Conservation (phyloP, 2,888 invertebrate species). For the Toxonevra muliebris region DNA sequence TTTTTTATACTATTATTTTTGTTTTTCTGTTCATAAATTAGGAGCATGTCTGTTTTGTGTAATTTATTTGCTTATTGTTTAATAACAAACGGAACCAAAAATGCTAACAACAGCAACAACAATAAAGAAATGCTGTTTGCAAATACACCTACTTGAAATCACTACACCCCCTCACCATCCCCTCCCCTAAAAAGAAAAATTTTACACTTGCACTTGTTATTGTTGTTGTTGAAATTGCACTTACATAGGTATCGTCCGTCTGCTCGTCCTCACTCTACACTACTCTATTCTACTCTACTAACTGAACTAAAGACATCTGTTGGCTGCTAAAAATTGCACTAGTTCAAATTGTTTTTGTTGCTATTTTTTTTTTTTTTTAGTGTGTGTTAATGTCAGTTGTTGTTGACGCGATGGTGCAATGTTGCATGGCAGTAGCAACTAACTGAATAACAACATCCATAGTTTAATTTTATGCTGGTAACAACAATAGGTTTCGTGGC, state of each 20-base stretch:
- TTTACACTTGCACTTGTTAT: neutral
- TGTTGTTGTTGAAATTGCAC: neutral
- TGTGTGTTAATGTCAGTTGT: slow-evolving; percentile 14
- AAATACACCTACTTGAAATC: neutral
- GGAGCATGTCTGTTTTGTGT: slow-evolving; percentile 36
- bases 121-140: neutral
- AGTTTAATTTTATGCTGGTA: neutral
- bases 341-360: slow-evolving; percentile 1
- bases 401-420: slow-evolving; percentile 1
- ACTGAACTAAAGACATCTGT: neutral
- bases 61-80: slow-evolving; percentile 40
- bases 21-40: slow-evolving; percentile 34
- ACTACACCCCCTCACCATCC: slow-evolving; percentile 17
- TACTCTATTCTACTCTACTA: slow-evolving; percentile 6
- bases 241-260: neutral
- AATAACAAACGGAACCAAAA: slow-evolving; percentile 28
- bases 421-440: slow-evolving; percentile 14
- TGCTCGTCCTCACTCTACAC: slow-evolving; percentile 6
- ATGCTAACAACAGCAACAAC: neutral
- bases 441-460: slow-evolving; percentile 16
- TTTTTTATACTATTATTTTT: slow-evolving; percentile 7
- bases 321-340: slow-evolving; percentile 19
- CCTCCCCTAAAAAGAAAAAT: neutral
- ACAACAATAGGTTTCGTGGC: neutral
- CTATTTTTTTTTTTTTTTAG: neutral